phyloP scores from a whole-genome alignment of 2,113 vertebrate genomes.

The Silurus asotus region DNA sequence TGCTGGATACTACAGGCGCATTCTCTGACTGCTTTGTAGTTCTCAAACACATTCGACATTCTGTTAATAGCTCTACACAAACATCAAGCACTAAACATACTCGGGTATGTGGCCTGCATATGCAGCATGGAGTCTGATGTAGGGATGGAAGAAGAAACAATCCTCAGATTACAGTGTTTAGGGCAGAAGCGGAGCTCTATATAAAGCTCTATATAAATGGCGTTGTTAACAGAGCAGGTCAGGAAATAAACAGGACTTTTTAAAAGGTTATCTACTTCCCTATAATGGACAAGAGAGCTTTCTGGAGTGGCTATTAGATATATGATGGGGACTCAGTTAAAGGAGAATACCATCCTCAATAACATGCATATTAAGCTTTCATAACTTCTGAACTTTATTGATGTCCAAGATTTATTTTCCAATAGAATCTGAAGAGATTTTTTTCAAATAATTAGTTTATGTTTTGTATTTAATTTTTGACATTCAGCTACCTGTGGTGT shows the following conservation, averaged over 20 bases:
- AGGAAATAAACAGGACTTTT: slow-evolving; percentile 45
- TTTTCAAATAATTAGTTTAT: not conserved
- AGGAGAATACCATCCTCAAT: not conserved
- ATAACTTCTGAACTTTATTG: not conserved
- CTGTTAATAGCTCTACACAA: slow-evolving; percentile 59
- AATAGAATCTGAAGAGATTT: not conserved
- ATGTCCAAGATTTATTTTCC: not conserved
- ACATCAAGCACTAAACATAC: slow-evolving; percentile 40
- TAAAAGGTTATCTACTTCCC: slow-evolving; percentile 56
- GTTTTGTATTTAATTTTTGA: not conserved
- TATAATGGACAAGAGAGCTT: slow-evolving; percentile 54
- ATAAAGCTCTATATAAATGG: slow-evolving; percentile 55
- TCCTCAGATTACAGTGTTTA: slow-evolving; percentile 27
- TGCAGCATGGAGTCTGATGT: not conserved
- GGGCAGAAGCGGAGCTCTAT: slow-evolving; percentile 46
- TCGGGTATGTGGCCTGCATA: slow-evolving; percentile 17
- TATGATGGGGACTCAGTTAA: slow-evolving; percentile 27
- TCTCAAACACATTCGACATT: slow-evolving; percentile 66
- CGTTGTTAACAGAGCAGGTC: slow-evolving; percentile 48
- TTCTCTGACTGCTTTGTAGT: slow-evolving; percentile 65
- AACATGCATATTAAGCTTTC: not conserved
- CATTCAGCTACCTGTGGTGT: not conserved
- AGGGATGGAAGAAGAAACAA: slow-evolving; percentile 15
- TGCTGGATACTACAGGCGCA: slow-evolving; percentile 57
- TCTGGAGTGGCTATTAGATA: slow-evolving; percentile 64